Evolutionary conservation across 2,888 invertebrate genomes (phyloP), one percentile per base, ranked within the genome.

Genomic region (Crioceris asparagi): DNA sequence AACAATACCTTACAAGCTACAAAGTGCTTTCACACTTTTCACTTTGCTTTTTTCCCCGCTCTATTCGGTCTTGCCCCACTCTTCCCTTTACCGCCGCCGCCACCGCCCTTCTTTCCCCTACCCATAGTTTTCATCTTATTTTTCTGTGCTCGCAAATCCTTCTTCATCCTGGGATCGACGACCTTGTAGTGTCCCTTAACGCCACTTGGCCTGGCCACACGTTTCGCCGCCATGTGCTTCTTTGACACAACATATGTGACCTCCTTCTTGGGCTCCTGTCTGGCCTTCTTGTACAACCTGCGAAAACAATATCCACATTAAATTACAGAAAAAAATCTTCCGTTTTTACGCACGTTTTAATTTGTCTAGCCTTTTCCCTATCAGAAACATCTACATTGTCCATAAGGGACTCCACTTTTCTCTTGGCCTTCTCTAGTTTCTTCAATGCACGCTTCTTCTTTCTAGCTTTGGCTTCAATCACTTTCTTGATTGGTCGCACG

Each of bases 121-220:
- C 55, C 55, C 51, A 51, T 51, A 1, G 56, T 57, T 40, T 57
- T 59, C 35, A 54, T 15, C 40, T 57, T 58, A n/a, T 51, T 54
- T 59, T 77, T 77, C 49, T 74, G 67, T 1, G 82, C 77, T 43
- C 83, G 72, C 55, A 82, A 67, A 61, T 97, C 97, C 64, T 96
- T 96, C 66, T 96, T 97, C 83, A 94, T 83, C 49, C 97, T 72
- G 2, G 84, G 79, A 74, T 97, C 97, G 4, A 97, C 97, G n/a
- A 94, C 82, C 62, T 82, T 90, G 65, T 84, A 96, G 19, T 75
- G 82, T 35, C 96, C 96, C 64, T 90, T 90, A 15, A 93, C 82
- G 27, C 93, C 93, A 1, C 78, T 66, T 5, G 94, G 94, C 47
- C 92, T 72, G 34, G 74, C 70, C 40, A 81, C 78, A 35, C 79